A percentile compares a stretch with the other conserved stretches of the same genome.
Evolutionary conservation across 2,113 vertebrate species (phyloP).

Genomic region (Abramis brama): DNA sequence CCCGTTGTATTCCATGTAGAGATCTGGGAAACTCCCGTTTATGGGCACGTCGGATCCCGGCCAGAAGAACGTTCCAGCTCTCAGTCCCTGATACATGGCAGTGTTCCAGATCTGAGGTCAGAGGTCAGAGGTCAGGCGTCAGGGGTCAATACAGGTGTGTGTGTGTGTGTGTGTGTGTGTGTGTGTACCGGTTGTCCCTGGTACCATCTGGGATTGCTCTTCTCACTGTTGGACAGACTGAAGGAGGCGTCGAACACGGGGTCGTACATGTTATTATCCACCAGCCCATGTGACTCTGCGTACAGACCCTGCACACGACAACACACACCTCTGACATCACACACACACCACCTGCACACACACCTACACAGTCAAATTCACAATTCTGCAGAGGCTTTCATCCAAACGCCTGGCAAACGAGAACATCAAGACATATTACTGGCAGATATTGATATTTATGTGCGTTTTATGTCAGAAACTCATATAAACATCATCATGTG

Average conservation of each 20-base stretch:
- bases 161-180: neutral
- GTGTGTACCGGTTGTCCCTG: constrained; percentile 74
- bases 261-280: constrained; percentile 80
- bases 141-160: neutral
- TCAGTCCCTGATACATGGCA: constrained; percentile 83
- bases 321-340: neutral
- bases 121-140: neutral
- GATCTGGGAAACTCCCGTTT: constrained; percentile 83
- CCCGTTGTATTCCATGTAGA: constrained; percentile 81
- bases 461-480: neutral
- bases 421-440: too few species aligned
- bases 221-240: constrained; percentile 72
- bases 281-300: constrained; percentile 77
- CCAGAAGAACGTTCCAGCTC: constrained; percentile 90
- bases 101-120: constrained; percentile 90
- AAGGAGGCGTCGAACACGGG: constrained; percentile 74
- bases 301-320: constrained; percentile 72
- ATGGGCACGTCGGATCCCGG: constrained; percentile 92
- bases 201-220: constrained; percentile 77
- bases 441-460: too few species aligned
- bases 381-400: too few species aligned
- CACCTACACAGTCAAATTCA: neutral
- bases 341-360: too few species aligned
- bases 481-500: neutral
- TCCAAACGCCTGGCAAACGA: too few species aligned